Percentiles rank a stretch among this genome's conserved stretches.
These are phyloP conservation scores for Suncus etruscus DNA, from an alignment of 2,113 vertebrate species.

Conservation along the genomic window DNA sequence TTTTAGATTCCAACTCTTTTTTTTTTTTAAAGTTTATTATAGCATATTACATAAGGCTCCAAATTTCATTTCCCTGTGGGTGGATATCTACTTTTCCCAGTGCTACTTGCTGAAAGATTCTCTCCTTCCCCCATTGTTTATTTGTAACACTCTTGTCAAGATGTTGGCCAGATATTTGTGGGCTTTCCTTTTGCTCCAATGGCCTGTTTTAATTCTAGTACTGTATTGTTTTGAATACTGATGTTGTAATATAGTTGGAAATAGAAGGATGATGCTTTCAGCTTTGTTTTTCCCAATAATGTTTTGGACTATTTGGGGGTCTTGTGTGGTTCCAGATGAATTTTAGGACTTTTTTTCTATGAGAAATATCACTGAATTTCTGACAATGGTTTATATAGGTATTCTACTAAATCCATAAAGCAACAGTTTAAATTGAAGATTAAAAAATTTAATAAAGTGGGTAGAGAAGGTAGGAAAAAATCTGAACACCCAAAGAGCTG, in stretches of 20 bases:
- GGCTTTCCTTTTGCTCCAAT: not conserved
- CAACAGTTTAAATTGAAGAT: not conserved
- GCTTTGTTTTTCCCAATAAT: not conserved
- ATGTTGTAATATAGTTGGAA: not conserved
- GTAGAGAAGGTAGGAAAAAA: not conserved
- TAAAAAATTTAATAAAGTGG: not conserved
- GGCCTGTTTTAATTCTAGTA: not conserved
- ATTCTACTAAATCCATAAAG: not conserved
- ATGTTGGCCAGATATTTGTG: not conserved
- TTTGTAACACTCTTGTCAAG: not conserved
- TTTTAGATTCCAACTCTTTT: not conserved
- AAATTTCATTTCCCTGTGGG: not conserved
- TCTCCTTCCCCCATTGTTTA: not conserved
- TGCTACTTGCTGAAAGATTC: not conserved
- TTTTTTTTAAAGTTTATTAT: not conserved
- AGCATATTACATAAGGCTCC: not conserved
- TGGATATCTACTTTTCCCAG: not conserved
- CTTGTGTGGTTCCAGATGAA: not conserved
- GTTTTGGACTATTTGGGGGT: not conserved
- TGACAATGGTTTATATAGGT: not conserved
- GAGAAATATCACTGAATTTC: conserved; percentile 3
- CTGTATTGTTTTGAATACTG: not conserved
- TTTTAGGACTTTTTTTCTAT: conserved; percentile 24
- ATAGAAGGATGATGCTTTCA: not conserved
- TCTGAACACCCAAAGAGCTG: not conserved